Conservation (phyloP, 2,113 vertebrate genomes). For the Benitochromis conjunctus region DNA sequence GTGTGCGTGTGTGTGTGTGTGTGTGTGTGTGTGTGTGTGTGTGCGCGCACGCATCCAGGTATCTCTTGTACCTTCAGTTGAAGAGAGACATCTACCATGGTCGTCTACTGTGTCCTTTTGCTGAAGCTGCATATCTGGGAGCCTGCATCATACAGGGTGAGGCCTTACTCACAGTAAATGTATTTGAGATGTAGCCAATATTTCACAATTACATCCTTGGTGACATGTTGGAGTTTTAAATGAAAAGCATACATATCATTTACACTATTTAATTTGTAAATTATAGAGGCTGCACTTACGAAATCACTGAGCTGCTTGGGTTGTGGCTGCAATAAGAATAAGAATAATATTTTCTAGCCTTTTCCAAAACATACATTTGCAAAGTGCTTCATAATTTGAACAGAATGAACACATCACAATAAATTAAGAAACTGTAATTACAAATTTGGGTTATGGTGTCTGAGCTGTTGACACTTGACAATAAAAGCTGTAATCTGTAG, state of each 20-base stretch:
- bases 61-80: constrained; percentile 93
- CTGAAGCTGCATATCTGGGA: constrained; percentile 92
- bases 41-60: constrained; percentile 72
- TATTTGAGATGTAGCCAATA: neutral
- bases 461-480: neutral
- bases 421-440: neutral
- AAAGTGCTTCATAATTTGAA: neutral
- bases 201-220: neutral
- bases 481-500: neutral
- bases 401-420: neutral
- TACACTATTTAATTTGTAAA: neutral
- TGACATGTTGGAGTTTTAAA: neutral
- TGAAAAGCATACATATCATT: neutral
- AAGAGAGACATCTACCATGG: constrained; percentile 99
- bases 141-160: constrained; percentile 95
- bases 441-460: neutral
- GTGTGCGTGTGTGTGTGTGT: no score
- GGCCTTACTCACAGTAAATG: neutral
- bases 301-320: neutral
- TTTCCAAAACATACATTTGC: neutral
- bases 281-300: neutral
- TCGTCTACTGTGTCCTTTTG: constrained; percentile 91
- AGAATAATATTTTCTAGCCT: neutral
- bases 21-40: no score
- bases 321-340: neutral